These are phyloP conservation scores for Neogale vison DNA, from an alignment of 2,113 vertebrate species.

Conservation along the genomic window DNA sequence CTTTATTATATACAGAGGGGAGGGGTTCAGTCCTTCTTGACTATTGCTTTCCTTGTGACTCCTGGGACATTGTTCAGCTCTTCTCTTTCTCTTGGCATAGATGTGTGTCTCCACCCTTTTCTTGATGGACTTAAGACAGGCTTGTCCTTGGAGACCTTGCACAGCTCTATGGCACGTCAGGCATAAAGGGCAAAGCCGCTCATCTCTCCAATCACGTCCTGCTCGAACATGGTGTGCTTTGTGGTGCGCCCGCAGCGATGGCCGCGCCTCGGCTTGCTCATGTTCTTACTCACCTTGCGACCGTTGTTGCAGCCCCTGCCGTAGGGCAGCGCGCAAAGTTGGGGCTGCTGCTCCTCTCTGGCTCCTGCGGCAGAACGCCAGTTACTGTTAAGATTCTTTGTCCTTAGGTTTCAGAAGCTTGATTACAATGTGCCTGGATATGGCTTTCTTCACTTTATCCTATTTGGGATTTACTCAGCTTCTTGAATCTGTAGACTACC, in stretches of 20 bases:
- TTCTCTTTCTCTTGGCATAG: neutral
- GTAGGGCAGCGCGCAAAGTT: neutral
- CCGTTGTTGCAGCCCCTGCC: neutral
- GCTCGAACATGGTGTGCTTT: neutral
- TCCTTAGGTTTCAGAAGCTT: neutral
- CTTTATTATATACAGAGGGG: neutral
- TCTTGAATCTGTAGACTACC: neutral
- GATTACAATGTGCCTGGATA: neutral
- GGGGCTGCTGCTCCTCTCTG: neutral
- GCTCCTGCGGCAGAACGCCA: neutral
- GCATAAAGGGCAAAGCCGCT: neutral
- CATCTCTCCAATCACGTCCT: neutral
- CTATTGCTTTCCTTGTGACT: neutral
- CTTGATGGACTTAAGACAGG: neutral
- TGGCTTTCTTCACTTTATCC: neutral
- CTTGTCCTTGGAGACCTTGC: neutral
- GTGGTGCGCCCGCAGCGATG: neutral
- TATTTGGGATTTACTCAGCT: neutral
- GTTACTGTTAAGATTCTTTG: neutral
- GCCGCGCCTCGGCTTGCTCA: neutral
- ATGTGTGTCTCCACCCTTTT: neutral
- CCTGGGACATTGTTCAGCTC: neutral
- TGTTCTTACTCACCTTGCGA: neutral
- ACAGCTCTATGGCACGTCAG: neutral
- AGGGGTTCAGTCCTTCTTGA: neutral